Evolutionary conservation across 2,888 invertebrate species (phyloP), one percentile per base, ranked within the genome.

Genomic region (Morpho deidamia): DNA sequence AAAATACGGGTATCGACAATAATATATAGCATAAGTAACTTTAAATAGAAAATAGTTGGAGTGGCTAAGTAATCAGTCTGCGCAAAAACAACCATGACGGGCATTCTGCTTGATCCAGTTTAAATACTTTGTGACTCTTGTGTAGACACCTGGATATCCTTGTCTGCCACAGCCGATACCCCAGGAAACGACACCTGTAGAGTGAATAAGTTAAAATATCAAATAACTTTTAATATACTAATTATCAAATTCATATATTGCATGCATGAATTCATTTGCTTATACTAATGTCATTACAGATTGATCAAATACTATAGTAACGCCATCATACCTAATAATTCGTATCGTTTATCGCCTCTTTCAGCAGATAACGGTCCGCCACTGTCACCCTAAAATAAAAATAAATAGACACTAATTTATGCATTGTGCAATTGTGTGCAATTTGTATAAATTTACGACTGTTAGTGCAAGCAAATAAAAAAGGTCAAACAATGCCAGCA

Each of bases 81-180:
- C 89, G 74, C 96, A 96, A 77, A 94, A 96, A 74, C 96, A 96
- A 47, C 95, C 96, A 62, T 94, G 94, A 57, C 91, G 92, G 1
- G 95, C 91, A 70, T 95, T 93, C 66, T 93, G 91, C 61, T 91
- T 81, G 62, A 96, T 95, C 96, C 96, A 97, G 68, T 94, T 92
- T 56, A 96, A 77, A 74, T 95, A 96, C 66, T 94, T 92, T 0
- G 95, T 95, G 39, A 96, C 93, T 65, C 96, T 90, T 0, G 96
- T 96, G 72, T 96, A 96, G 2, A 96, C 95, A 0, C 96, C 96
- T 0, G 96, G 96, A 74, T 95, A 96, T 7, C 95, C 95, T 0
- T 93, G 92, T 43, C 96, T 91, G 0, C 95, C 96, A 70, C 96
- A 96, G 10, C 96, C 96, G 60, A 96, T 95, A 7, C 96, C 96